phyloP scores from a whole-genome alignment of 2,888 invertebrate species.

The Hemistola chrysoprasaria region DNA sequence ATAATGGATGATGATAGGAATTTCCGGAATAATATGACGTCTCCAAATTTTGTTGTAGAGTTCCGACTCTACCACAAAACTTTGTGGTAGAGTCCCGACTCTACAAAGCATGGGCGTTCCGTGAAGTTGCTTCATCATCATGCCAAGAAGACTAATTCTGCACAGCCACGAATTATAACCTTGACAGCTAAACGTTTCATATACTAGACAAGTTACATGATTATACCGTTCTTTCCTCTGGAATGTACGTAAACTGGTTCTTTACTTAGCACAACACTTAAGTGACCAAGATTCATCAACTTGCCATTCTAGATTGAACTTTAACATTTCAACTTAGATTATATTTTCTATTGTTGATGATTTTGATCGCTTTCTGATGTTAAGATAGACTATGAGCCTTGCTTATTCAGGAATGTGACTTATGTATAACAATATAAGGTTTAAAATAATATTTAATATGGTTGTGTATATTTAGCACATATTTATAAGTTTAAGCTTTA shows the following conservation, averaged over 20 bases:
- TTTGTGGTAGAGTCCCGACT: no score
- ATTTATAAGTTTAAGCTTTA: constrained; percentile 16
- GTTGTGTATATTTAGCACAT: constrained; percentile 5
- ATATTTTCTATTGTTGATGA: neutral
- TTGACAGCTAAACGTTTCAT: constrained; percentile 5
- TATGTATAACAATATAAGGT: constrained; percentile 12
- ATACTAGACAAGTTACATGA: constrained; percentile 17
- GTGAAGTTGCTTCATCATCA: constrained; percentile 9
- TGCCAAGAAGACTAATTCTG: no score
- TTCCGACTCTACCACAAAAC: no score
- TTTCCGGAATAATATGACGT: no score
- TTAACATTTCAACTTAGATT: constrained; percentile 3
- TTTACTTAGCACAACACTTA: constrained; percentile 50
- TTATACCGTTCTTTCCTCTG: constrained; percentile 49
- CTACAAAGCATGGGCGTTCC: no score
- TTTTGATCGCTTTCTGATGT: constrained; percentile 39
- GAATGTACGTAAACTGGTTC: constrained; percentile 65
- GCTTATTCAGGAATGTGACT: constrained; percentile 14
- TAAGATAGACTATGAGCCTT: constrained; percentile 39
- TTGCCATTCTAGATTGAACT: constrained; percentile 11
- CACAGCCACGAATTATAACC: constrained; percentile 5
- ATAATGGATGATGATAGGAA: no score
- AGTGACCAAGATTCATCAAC: constrained; percentile 38
- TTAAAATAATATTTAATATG: constrained; percentile 6
- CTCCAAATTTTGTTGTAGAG: no score